Conservation (phyloP, 1,140 invertebrate species). For the Macrobrachium nipponense region DNA sequence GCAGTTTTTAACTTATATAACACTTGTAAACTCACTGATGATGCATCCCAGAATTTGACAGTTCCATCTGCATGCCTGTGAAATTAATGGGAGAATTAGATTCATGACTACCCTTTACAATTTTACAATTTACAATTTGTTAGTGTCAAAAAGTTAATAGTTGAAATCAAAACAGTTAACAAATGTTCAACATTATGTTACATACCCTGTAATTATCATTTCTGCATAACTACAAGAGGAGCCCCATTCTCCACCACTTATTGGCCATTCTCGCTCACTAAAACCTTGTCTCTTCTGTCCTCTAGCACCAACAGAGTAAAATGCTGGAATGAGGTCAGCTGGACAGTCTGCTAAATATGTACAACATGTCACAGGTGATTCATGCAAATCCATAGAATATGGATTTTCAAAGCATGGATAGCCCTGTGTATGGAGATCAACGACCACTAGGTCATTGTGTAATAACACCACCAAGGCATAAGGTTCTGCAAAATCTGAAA, state of each 20-base stretch:
- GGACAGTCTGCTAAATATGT: constrained; percentile 97
- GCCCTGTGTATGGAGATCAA: constrained; percentile 92
- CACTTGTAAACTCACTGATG: constrained; percentile 90
- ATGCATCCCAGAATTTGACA: constrained; percentile 98
- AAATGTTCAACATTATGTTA: constrained; percentile 36
- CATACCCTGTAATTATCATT: constrained; percentile 94
- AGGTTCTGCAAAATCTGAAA: constrained; percentile 92
- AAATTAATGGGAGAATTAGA: constrained; percentile 59
- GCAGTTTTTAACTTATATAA: constrained; percentile 98
- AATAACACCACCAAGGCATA: constrained; percentile 97
- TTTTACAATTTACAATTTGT: background rate
- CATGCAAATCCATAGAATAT: constrained; percentile 94
- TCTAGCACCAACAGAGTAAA: constrained; percentile 88
- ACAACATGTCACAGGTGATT: constrained; percentile 81
- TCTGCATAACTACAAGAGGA: constrained; percentile 95
- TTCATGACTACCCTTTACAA: background rate
- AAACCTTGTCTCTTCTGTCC: constrained; percentile 82
- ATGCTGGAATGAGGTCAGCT: constrained; percentile 93
- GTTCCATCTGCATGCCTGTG: constrained; percentile 94
- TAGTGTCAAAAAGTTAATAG: background rate
- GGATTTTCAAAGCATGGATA: constrained; percentile 99
- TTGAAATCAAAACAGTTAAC: background rate
- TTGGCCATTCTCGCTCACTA: constrained; percentile 95
- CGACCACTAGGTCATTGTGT: constrained; percentile 97
- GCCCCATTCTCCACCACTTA: constrained; percentile 91